Evolutionary conservation across 92 coral and sea anemone genomes (phyloP), one percentile per base, ranked within the genome.

Genomic region (Desmophyllum pertusum): DNA sequence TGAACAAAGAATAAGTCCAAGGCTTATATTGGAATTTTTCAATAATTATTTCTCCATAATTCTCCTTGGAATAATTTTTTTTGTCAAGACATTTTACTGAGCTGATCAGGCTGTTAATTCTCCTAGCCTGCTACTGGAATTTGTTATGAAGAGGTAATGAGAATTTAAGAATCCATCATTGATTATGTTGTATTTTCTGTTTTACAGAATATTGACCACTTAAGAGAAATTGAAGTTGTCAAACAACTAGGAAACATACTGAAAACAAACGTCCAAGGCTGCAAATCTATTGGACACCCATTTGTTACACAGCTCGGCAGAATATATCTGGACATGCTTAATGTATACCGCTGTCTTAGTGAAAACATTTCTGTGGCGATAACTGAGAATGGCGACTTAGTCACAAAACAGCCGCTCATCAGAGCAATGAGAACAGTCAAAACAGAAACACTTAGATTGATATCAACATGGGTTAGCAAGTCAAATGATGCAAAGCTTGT

Each of bases 281-380:
- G 99, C 90, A 96, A 94, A 64, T 92, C 99, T 1, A 93, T 96
- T 63, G 99, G 99, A 48, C 99, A 96, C 79, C 96, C 99, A 46
- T 96, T 96, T 80, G 99, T 96, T 53, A 96, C 99, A 21, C 99
- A 96, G 73, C 93, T 96, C 23, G 99, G 99, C 30, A 88, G 99
- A 73, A 94, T 96, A 70, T 96, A 96, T 91, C 80, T 96, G 93
- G 99, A 96, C 91, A 96, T 96, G 99, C 87, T 96, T 40, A 96
- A 96, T 74, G 98, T 96, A 9, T 96, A 96, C 85, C 85, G 99
- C n/a, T 96, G 99, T 88, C 86, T 96, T 3, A 96, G 99, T 84
- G 99, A 96, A 85, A 94, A 96, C 88, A 96, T 96, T 75, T 96
- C 99, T 35, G 88, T 93, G 51, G 99, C 99, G 2, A 95, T 95